phyloP scores from a whole-genome alignment of 1,140 invertebrate species.

The Diorhabda elongata region DNA sequence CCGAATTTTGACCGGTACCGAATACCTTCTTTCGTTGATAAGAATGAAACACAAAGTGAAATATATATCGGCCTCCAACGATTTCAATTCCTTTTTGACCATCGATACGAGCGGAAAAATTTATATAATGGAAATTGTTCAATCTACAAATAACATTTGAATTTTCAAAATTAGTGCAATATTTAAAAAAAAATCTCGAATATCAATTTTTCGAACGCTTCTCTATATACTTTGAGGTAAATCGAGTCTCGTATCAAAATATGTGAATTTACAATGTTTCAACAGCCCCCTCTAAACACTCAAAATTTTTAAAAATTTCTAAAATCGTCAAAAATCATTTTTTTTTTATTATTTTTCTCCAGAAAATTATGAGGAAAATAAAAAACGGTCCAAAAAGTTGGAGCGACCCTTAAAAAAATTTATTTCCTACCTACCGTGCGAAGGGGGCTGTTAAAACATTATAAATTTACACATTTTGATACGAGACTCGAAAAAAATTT shows the following conservation, averaged over 20 bases:
- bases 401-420: too few species aligned
- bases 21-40: constrained; percentile 21
- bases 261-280: too few species aligned
- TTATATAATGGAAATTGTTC: constrained; percentile 28
- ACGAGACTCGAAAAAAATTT: background rate
- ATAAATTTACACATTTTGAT: too few species aligned
- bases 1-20: constrained; percentile 5
- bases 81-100: constrained; percentile 28
- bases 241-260: too few species aligned
- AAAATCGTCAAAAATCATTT: too few species aligned
- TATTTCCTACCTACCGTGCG: too few species aligned
- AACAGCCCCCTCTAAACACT: too few species aligned
- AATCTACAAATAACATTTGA: background rate
- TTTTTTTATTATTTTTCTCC: too few species aligned
- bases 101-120: constrained; percentile 26
- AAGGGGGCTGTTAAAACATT: too few species aligned
- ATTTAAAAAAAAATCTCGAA: background rate
- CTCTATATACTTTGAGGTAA: background rate
- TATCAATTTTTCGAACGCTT: background rate
- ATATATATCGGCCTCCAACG: constrained; percentile 25
- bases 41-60: constrained; percentile 21
- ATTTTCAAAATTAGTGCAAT: constrained; percentile 1
- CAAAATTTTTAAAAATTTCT: too few species aligned
- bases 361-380: too few species aligned
- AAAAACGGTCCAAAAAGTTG: too few species aligned